Base-by-base conservation (phyloP, 2,888 invertebrate genomes). In the Ormyrus nitidulus region DNA sequence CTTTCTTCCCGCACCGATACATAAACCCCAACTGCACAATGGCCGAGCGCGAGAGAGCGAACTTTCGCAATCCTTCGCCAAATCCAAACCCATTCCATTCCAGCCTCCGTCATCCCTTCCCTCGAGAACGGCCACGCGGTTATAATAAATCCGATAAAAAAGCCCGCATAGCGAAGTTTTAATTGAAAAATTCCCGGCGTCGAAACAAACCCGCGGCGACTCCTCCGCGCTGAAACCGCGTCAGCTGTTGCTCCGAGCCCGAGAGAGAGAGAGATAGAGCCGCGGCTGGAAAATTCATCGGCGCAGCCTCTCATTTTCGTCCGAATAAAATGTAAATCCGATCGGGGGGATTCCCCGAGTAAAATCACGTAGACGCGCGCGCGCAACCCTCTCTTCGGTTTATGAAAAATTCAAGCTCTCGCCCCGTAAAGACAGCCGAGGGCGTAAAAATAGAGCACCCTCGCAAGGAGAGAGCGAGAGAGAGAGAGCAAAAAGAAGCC, bases 101-200 rank as follows among this genome's bases (percentile, higher is more conserved):
- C 34, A 34, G 34, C 34, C 34, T 34, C 3, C 34, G 3, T 34
- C 34, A 0, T 34, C 34, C 34, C 34, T 34, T 34, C 34, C 34
- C 34, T 3, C 34, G 2, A 34, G 34, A 34, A 34, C 34, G 2
- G 34, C 34, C 34, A 4, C 4, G 34, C 34, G 34, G 34, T 34
- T 34, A 34, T 34, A 34, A 34, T 34, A 34, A 34, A 34, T 34
- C 34, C 34, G 34, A 34, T 34, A 34, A n/a, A 56, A 64, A 48
- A 48, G 19, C 7, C 10, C 54, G 54, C 51, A 53, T 49, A 10
- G 34, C 56, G 58, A 75, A 75, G n/a, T 69, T 69, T 69, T 62
- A 76, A 76, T 69, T 69, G 68, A 62, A 69, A 76, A 76, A 69
- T 53, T 75, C 61, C 11, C 53, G 5, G 62, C 5, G n/a, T 61